A percentile compares a stretch with the other conserved stretches of the same genome.
phyloP scores from a whole-genome alignment of 1,140 invertebrate species.

The Drosophila truncata region DNA sequence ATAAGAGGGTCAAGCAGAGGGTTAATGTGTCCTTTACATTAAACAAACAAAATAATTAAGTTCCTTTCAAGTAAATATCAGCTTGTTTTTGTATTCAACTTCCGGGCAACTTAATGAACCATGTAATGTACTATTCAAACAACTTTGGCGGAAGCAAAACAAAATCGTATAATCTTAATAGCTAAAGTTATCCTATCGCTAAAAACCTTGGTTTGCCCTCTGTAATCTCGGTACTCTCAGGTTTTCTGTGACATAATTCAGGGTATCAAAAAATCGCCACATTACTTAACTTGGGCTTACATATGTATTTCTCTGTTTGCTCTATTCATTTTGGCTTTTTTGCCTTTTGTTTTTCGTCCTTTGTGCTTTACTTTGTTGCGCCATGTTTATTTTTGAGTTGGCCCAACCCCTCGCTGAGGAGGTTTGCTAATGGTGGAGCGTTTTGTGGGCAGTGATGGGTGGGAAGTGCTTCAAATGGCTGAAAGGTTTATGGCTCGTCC shows the following conservation, averaged over 20 bases:
- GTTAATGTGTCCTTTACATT: background rate
- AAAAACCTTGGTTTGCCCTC: background rate
- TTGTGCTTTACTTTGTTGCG: slow-evolving; percentile 56
- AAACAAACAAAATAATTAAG: background rate
- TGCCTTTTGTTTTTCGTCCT: slow-evolving; percentile 47
- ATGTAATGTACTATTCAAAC: background rate
- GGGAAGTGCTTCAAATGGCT: slow-evolving; percentile 42
- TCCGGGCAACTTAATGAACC: background rate
- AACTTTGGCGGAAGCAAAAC: slow-evolving; percentile 5
- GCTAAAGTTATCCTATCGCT: background rate
- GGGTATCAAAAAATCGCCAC: slow-evolving; percentile 23
- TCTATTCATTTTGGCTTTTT: slow-evolving; percentile 56
- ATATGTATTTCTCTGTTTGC: slow-evolving; percentile 53
- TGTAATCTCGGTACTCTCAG: background rate
- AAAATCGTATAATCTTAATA: slow-evolving; percentile 4
- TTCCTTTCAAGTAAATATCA: background rate
- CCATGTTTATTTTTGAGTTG: slow-evolving; percentile 55
- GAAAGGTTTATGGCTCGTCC: slow-evolving; percentile 59
- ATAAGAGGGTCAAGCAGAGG: background rate
- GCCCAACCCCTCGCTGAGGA: slow-evolving; percentile 21
- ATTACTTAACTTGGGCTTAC: background rate
- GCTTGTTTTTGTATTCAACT: background rate
- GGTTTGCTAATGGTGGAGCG: slow-evolving; percentile 41
- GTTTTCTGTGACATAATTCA: background rate
- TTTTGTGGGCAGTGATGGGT: slow-evolving; percentile 39